Base-by-base conservation (phyloP, 1,140 invertebrate species). In the Pseudomyrmex dendroicus region DNA sequence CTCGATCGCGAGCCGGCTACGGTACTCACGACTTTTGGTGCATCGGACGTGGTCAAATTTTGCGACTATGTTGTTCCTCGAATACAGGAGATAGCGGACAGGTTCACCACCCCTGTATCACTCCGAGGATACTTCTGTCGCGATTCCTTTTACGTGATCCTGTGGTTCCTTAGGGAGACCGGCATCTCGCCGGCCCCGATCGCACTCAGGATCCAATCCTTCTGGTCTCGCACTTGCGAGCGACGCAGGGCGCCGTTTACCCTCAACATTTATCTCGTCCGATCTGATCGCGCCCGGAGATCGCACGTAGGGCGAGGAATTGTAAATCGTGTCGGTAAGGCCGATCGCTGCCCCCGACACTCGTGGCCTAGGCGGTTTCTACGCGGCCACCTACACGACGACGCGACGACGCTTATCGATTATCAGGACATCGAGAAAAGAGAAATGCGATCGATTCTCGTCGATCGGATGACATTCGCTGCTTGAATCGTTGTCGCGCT, bases 121-220 rank as follows among this genome's bases (percentile, higher is more conserved):
- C n/a, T 17, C 46, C 72, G 66, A 78, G 48, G 62, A 68, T 20
- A 66, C 48, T 54, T 59, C 57, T 54, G n/a, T 59, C 68, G 61
- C 50, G 74, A 68, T 56, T 48, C 67, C 44, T 85, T 91, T 93
- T 93, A 94, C 84, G 94, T 93, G 84, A 94, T 94, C 74, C 93
- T 91, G 66, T 93, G 92, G 66, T 94, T 94, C 59, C 90, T 91
- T 59, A 94, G 85, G n/a, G 93, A 94, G 57, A 94, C 90, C 86
- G 90, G 87, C 87, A 89, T 89, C 78, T 63, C 82, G 88, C 68
- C 84, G 72, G 82, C 54, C 61, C 76, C 68, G 44, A 9, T 73
- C 50, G 59, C 72, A 68, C 62, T 59, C 76, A 56, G 67, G 61
- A 52, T 25, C 72, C 84, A 64, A 12, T 76, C 13, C 2, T 64